These are phyloP conservation scores for Mactromeris polynyma DNA, from an alignment of 2,888 invertebrate genomes.

Conservation along the genomic window DNA sequence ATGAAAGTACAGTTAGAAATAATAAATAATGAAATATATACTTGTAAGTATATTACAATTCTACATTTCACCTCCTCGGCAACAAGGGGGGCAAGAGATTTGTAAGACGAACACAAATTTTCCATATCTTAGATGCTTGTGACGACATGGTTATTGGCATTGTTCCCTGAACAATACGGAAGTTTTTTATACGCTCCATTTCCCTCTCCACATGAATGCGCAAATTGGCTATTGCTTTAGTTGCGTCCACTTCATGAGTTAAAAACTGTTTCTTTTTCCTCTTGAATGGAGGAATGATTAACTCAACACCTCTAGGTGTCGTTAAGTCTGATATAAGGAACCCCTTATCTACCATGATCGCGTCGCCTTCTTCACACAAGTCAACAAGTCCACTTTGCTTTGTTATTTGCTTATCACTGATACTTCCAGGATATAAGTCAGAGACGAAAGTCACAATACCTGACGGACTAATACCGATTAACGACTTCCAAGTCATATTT, in stretches of 20 bases:
- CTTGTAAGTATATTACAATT: no score
- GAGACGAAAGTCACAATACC: constrained; percentile 55
- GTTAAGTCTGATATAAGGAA: constrained; percentile 55
- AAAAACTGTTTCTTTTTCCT: constrained; percentile 30
- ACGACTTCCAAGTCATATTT: constrained; percentile 48
- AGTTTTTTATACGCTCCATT: constrained; percentile 64
- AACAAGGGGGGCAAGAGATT: constrained; percentile 25
- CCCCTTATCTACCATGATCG: constrained; percentile 65
- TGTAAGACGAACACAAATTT: constrained; percentile 19
- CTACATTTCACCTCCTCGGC: not conserved
- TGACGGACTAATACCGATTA: constrained; percentile 55
- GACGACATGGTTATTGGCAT: constrained; percentile 32
- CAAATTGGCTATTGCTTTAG: constrained; percentile 50
- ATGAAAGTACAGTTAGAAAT: no score
- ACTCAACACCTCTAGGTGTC: constrained; percentile 25
- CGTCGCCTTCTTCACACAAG: constrained; percentile 56
- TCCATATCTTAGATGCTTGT: constrained; percentile 19
- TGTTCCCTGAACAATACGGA: constrained; percentile 44
- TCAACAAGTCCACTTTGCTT: constrained; percentile 50
- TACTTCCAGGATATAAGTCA: constrained; percentile 11
- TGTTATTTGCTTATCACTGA: constrained; percentile 59
- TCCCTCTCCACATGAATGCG: constrained; percentile 63
- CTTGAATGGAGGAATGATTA: constrained; percentile 63
- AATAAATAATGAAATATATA: no score
- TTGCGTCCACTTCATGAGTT: constrained; percentile 46